Conservation (phyloP, 2,113 vertebrate genomes). For the Seriola dumerili region DNA sequence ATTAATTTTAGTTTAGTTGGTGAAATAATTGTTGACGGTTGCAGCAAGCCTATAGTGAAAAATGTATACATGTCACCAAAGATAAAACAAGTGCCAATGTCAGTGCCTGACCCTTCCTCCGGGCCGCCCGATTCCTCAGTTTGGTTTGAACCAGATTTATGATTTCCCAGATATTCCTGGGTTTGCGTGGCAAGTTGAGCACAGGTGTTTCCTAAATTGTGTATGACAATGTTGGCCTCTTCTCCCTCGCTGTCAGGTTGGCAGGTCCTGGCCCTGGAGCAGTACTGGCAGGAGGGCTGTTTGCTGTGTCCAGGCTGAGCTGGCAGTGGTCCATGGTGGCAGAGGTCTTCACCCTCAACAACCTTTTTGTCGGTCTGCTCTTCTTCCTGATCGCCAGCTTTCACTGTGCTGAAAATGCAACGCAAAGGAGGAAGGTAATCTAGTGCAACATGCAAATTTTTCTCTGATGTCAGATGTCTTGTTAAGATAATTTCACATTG, state of each 20-base stretch:
- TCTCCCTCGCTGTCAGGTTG: slow-evolving; percentile 84
- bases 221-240: not conserved
- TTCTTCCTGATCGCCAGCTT: slow-evolving; percentile 90
- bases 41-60: no score
- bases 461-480: not conserved
- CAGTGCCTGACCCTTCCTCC: not conserved
- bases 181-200: not conserved
- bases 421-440: slow-evolving; percentile 93
- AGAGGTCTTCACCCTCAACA: slow-evolving; percentile 99
- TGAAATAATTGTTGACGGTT: no score
- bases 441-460: slow-evolving; percentile 3
- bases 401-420: slow-evolving; percentile 85
- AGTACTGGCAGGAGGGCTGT: slow-evolving; percentile 93
- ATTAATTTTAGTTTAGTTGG: no score
- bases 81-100: no score
- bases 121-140: not conserved
- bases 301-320: slow-evolving; percentile 94
- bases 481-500: not conserved
- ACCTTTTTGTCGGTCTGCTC: slow-evolving; percentile 94
- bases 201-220: not conserved
- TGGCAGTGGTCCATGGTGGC: slow-evolving; percentile 98
- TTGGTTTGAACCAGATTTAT: not conserved
- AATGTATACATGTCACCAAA: no score
- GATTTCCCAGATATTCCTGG: no score
- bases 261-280: slow-evolving; percentile 91